Evolutionary conservation across 2,888 invertebrate genomes (phyloP).

Genomic region (Diarsia dahlii): DNA sequence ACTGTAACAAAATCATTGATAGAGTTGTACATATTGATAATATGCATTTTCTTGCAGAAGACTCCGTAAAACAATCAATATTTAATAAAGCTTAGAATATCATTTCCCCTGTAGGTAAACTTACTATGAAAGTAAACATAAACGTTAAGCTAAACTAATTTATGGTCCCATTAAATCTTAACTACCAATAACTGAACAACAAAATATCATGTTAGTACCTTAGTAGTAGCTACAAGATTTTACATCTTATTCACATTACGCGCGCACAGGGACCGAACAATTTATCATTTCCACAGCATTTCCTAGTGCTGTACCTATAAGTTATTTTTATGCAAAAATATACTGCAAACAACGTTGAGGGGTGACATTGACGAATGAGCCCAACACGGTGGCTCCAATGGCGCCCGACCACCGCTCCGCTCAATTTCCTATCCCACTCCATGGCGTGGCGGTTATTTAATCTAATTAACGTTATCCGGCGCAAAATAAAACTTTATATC

Average conservation of each 20-base stretch:
- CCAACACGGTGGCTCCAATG: slow-evolving; percentile 71
- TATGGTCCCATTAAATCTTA: slow-evolving; percentile 55
- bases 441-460: slow-evolving; percentile 68
- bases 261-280: slow-evolving; percentile 52
- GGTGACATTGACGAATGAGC: slow-evolving; percentile 83
- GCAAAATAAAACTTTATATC: slow-evolving; percentile 66
- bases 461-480: slow-evolving; percentile 68
- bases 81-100: slow-evolving; percentile 39
- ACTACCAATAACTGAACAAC: slow-evolving; percentile 51
- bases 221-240: slow-evolving; percentile 24
- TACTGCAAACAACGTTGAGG: slow-evolving; percentile 77
- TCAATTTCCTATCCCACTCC: slow-evolving; percentile 78
- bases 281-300: slow-evolving; percentile 72
- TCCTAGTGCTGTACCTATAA: slow-evolving; percentile 65
- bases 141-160: slow-evolving; percentile 50
- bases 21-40: slow-evolving; percentile 2
- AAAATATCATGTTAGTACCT: slow-evolving; percentile 33
- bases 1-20: slow-evolving; percentile 7
- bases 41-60: neutral
- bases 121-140: slow-evolving; percentile 50
- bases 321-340: slow-evolving; percentile 86
- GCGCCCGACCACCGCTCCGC: slow-evolving; percentile 70
- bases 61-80: slow-evolving; percentile 33
- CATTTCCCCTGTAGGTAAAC: slow-evolving; percentile 38
- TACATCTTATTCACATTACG: slow-evolving; percentile 56